Evolutionary conservation across 2,797 vertebrate species (phyloP).

Genomic region (Enteromius unitaeniatus): DNA sequence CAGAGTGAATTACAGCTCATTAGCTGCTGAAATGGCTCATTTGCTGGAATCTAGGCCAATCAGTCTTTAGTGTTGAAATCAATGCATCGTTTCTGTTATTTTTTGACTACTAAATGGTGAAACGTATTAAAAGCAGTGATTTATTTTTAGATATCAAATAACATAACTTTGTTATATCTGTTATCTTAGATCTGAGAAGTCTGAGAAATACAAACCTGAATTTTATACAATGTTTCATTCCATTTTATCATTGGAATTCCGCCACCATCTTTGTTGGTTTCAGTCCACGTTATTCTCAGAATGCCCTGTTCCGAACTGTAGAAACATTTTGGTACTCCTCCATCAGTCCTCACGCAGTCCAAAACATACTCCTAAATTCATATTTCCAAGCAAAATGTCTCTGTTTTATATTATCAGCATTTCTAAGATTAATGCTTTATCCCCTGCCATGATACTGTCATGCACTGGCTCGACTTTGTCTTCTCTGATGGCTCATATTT

Average conservation of each 20-base stretch:
- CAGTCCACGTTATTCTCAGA: constrained; percentile 28
- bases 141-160: constrained; percentile 12
- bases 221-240: not conserved
- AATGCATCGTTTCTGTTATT: constrained; percentile 32
- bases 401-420: constrained; percentile 35
- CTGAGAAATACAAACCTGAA: not conserved
- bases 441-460: not conserved
- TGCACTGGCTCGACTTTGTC: not conserved
- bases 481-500: constrained; percentile 36
- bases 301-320: constrained; percentile 8
- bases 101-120: constrained; percentile 31
- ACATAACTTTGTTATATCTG: not conserved
- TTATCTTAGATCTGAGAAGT: not conserved
- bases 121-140: constrained; percentile 25
- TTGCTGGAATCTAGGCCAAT: constrained; percentile 34
- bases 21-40: constrained; percentile 43
- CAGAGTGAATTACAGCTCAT: constrained; percentile 24
- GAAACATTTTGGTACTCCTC: constrained; percentile 9
- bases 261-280: constrained; percentile 1
- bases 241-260: not conserved
- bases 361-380: constrained; percentile 18
- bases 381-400: constrained; percentile 34
- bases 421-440: not conserved
- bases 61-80: constrained; percentile 6
- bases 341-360: constrained; percentile 1